Base-by-base conservation (phyloP, 2,888 invertebrate genomes). In the Auanema sp. region DNA sequence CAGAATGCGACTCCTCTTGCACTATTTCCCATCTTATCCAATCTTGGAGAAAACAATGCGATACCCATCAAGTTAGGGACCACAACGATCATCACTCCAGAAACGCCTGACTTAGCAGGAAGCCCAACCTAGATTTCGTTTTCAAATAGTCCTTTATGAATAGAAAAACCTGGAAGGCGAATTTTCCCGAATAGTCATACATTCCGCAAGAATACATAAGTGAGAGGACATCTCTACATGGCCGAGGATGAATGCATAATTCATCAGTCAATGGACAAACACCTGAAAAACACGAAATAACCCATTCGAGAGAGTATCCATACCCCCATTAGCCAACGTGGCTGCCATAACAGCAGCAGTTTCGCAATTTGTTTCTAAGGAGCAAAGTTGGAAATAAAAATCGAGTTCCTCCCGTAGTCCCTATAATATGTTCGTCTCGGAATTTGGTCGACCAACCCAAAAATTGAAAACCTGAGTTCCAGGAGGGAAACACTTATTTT, bases 61-160 rank as follows among this genome's bases (percentile, higher is more conserved):
- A 95, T 91, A 25, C 95, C 95, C 92, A 95, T 92, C 54, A 94
- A 92, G 85, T 95, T 95, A 0, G 95, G 96, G 51, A 96, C 92
- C 1, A 96, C 94, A 54, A 95, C 89, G 76, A 95, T 88, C 87
- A 96, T 90, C 58, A 90, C 91, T 55, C 96, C 96, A 50, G 92
- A 92, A 0, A 96, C 87, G 1, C 87, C 87, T 0, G 87, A 87
- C 77, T 88, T 88, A 40, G 86, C 87, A 12, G 88, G 87, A 44
- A 88, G 81, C 6, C 88, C 87, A 53, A 87, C 86, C 86, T 87
- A 76, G 23, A 75, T 69, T 23, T 5, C 5, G 47, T 47, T 47
- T 3, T 23, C 24, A 24, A 53, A 53, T 40, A 23, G 16, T 3
- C 5, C 12, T 24, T 18, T 53, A 53, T 23, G 10, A 44, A n/a